Base-by-base conservation (phyloP, 1,140 invertebrate genomes). In the Atta cephalotes region DNA sequence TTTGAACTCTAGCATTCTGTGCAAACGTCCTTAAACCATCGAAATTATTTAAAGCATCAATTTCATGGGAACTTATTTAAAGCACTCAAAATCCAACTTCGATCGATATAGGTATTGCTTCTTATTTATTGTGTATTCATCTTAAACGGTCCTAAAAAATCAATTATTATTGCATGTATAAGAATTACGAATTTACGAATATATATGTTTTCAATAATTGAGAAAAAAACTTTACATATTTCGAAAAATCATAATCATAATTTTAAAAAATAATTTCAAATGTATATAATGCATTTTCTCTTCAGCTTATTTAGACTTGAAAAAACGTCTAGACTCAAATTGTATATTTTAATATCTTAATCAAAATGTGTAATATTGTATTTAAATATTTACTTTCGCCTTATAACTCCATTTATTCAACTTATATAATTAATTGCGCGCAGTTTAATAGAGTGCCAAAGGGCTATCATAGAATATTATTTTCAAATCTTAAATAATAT, bases 291-390 rank as follows among this genome's bases (percentile, higher is more conserved):
- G n/a, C 16, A 16, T 28, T 60, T 16, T 16, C 14, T 45, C 3
- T 39, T 39, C 2, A 66, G 3, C 10, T 10, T 16, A 18, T 45
- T 5, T 25, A 18, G 16, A 7, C 2, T 53, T 10, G 2, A 3
- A 21, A 58, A 35, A 31, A 5, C n/a, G 18, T 21, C 71, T 4
- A 0, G 10, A 56, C 3, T 56, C 12, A 56, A 58, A 76, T 60
- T 76, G 25, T 39, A 76, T 58, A 58, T 76, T 74, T 74, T 25
- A 76, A 3, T 10, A 12, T n/a, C 31, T 76, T 25, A 74, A 74
- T 10, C 35, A 1, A 25, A 21, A 60, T n/a, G 35, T 12, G 21
- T 49, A 45, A 21, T 18, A 10, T 25, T 25, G 25, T 25, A 25
- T 45, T 39, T 58, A 58, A 58, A 58, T 76, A 58, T 58, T 35